phyloP scores from a whole-genome alignment of 2,113 vertebrate species.

The Eonycteris spelaea region DNA sequence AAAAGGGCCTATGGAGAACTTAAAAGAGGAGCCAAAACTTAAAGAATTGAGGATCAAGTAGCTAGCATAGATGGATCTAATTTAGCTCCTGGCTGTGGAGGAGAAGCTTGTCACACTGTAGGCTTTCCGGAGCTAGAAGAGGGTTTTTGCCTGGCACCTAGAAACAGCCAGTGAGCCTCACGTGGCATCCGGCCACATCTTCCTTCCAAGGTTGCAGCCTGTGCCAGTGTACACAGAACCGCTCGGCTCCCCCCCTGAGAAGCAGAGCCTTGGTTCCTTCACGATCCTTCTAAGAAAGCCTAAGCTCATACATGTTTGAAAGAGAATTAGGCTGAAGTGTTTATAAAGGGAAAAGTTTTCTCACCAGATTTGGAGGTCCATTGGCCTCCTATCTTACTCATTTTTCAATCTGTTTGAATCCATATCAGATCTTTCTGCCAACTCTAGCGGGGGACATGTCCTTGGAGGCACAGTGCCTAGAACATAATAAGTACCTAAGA shows the following conservation, averaged over 20 bases:
- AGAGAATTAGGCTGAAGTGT: neutral
- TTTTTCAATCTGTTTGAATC: neutral
- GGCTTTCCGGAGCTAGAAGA: neutral
- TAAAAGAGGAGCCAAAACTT: neutral
- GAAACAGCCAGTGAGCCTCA: neutral
- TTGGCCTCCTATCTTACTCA: neutral
- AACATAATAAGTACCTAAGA: neutral
- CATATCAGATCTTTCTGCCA: neutral
- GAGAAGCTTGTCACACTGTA: neutral
- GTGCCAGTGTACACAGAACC: neutral
- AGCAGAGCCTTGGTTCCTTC: neutral
- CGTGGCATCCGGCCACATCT: accelerated
- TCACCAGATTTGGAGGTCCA: neutral
- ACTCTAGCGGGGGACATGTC: neutral
- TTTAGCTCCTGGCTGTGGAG: neutral
- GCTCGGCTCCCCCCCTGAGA: neutral
- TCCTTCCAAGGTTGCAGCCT: neutral
- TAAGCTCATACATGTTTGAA: neutral
- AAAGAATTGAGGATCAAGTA: neutral
- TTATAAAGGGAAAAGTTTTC: neutral
- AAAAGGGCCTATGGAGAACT: neutral
- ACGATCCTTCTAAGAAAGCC: accelerated
- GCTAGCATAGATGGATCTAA: neutral
- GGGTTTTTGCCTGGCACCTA: neutral
- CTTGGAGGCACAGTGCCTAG: neutral